These are phyloP conservation scores for Periphyllus acericola DNA, from an alignment of 2,888 invertebrate genomes.

Conservation along the genomic window DNA sequence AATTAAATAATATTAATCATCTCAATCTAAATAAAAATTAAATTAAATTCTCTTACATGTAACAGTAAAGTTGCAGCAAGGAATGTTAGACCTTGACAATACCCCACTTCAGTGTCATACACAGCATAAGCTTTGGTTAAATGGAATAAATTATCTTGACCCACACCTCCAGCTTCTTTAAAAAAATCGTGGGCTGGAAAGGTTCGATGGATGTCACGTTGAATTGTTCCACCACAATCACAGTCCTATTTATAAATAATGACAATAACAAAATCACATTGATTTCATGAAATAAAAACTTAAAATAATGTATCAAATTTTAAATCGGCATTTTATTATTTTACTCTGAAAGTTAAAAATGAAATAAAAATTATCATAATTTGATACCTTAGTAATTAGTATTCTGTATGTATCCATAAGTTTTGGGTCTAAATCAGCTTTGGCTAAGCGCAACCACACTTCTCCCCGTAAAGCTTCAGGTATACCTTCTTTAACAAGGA, in stretches of 20 bases:
- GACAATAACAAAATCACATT: not conserved
- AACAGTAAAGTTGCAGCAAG: constrained; percentile 93
- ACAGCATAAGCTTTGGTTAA: constrained; percentile 98
- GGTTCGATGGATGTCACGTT: constrained; percentile 95
- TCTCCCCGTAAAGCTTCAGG: constrained; percentile 96
- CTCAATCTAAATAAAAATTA: not conserved
- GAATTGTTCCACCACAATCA: constrained; percentile 92
- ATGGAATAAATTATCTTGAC: constrained; percentile 95
- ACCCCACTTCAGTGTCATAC: constrained; percentile 96
- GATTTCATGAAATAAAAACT: not conserved
- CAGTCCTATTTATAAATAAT: constrained; percentile 77
- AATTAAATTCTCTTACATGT: constrained; percentile 77
- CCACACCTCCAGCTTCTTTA: constrained; percentile 92
- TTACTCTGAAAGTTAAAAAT: too few species aligned
- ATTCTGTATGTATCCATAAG: constrained; percentile 93
- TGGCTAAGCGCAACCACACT: constrained; percentile 96
- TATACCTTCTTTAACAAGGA: constrained; percentile 86
- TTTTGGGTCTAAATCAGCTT: constrained; percentile 82
- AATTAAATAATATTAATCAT: not conserved
- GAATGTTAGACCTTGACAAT: constrained; percentile 98
- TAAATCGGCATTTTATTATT: too few species aligned
- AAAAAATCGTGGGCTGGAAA: constrained; percentile 99
- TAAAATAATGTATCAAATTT: not conserved
- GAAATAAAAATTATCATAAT: too few species aligned
- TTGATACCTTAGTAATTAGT: constrained; percentile 87